These are phyloP conservation scores for Syrphus vitripennis DNA, from an alignment of 2,888 invertebrate genomes.

Conservation along the genomic window DNA sequence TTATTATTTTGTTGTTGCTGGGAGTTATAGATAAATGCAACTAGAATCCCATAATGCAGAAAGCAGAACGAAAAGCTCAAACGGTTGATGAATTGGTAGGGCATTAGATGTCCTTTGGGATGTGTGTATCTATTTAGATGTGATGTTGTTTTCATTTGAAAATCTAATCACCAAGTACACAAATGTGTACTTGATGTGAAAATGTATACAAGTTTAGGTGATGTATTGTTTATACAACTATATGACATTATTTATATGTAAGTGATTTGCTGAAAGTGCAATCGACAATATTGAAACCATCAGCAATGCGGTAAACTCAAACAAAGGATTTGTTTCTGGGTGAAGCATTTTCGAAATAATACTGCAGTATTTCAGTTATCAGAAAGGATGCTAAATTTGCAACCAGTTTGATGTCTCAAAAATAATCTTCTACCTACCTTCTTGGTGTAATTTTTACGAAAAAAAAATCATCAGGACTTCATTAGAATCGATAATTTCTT, in stretches of 20 bases:
- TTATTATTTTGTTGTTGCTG: slow-evolving; percentile 46
- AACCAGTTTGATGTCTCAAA: background rate
- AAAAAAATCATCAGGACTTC: no score
- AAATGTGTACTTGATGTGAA: background rate
- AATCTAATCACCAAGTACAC: slow-evolving; percentile 36
- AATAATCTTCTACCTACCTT: background rate
- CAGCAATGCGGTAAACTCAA: slow-evolving; percentile 55
- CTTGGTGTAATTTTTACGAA: no score
- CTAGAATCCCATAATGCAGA: slow-evolving; percentile 34
- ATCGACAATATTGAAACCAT: slow-evolving; percentile 32
- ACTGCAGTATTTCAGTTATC: background rate
- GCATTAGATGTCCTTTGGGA: background rate
- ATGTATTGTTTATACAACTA: background rate
- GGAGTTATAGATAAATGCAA: slow-evolving; percentile 38
- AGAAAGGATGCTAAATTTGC: background rate
- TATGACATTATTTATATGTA: background rate
- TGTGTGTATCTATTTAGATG: slow-evolving; percentile 17
- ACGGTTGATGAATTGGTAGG: slow-evolving; percentile 45
- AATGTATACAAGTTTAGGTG: background rate
- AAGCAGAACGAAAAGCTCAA: slow-evolving; percentile 11
- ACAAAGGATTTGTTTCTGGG: slow-evolving; percentile 38
- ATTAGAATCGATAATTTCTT: no score
- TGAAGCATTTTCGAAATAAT: background rate
- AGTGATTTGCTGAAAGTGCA: slow-evolving; percentile 35
- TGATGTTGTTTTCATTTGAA: slow-evolving; percentile 53